phyloP scores from a whole-genome alignment of 2,888 invertebrate species.

The Perithous albicinctus region DNA sequence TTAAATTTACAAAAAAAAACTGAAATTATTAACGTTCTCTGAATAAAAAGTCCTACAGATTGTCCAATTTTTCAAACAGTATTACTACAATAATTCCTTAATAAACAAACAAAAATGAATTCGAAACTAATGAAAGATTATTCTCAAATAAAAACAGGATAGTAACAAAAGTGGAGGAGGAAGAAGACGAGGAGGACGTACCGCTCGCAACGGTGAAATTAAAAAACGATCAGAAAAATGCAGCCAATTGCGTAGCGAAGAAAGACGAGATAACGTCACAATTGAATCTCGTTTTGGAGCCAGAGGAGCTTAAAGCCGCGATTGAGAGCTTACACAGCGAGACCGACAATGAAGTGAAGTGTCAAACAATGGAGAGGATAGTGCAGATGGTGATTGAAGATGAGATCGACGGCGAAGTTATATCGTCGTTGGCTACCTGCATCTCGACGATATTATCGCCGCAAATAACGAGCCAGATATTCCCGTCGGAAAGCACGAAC shows the following conservation, averaged over 20 bases:
- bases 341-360: conserved; percentile 87
- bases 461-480: conserved; percentile 86
- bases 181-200: conserved; percentile 91
- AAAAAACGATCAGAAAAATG: conserved; percentile 84
- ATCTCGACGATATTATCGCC: conserved; percentile 87
- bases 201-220: conserved; percentile 92
- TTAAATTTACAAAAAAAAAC: no score
- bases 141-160: conserved; percentile 73
- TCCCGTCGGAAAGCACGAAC: conserved; percentile 86
- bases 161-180: conserved; percentile 79
- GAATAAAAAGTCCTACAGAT: no score
- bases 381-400: conserved; percentile 88
- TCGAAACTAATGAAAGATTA: neutral
- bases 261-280: conserved; percentile 80
- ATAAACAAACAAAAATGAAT: neutral
- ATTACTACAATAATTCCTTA: no score
- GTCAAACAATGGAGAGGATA: conserved; percentile 88
- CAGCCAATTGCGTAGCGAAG: conserved; percentile 78
- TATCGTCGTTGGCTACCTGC: conserved; percentile 87
- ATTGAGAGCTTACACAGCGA: conserved; percentile 87
- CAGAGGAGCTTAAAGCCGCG: conserved; percentile 86
- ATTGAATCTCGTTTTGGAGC: conserved; percentile 80
- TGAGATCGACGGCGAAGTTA: conserved; percentile 87
- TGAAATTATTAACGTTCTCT: no score
- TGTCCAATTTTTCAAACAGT: no score